Evolutionary conservation across 2,888 invertebrate species (phyloP).

Genomic region (Cephus sareptanus): DNA sequence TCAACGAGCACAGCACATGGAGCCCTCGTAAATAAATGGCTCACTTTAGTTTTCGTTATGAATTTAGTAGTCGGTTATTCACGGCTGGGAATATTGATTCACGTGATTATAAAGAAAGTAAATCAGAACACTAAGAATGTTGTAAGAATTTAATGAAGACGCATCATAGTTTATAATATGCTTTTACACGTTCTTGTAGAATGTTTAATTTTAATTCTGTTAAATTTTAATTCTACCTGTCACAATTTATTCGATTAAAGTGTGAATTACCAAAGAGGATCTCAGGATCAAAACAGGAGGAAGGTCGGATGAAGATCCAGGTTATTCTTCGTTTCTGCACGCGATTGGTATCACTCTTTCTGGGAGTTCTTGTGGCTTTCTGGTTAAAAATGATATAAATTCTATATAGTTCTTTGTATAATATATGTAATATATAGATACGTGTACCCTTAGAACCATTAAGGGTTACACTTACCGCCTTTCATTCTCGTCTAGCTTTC

Average conservation of each 20-base stretch:
- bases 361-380: not conserved
- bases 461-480: not conserved
- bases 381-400: not conserved
- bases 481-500: not conserved
- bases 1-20: not conserved
- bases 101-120: not conserved
- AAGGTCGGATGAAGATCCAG: not conserved
- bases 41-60: not conserved
- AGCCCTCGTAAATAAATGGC: not conserved
- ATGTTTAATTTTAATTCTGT: not conserved
- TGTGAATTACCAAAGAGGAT: not conserved
- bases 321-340: not conserved
- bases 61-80: not conserved
- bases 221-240: not conserved
- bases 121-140: not conserved
- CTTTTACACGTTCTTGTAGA: not conserved
- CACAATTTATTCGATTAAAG: not conserved
- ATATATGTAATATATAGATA: not conserved
- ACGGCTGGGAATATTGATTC: not conserved
- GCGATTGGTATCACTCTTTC: not conserved
- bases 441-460: not conserved
- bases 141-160: not conserved
- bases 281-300: not conserved
- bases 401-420: not conserved
- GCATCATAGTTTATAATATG: not conserved